These are phyloP conservation scores for Sarcophaga rosellei DNA, from an alignment of 2,888 invertebrate species.

Conservation along the genomic window DNA sequence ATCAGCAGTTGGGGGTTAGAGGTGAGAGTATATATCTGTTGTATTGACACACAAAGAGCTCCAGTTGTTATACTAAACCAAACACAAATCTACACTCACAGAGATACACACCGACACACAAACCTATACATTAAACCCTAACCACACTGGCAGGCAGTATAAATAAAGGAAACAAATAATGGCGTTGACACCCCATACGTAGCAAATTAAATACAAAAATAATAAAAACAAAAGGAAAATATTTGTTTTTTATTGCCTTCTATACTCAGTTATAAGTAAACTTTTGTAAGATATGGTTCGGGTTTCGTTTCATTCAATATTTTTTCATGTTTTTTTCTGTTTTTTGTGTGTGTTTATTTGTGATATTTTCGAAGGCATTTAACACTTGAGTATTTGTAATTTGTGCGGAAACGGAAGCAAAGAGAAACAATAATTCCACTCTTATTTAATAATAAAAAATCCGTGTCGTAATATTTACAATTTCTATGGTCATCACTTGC, in stretches of 20 bases:
- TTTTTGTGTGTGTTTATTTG: neutral
- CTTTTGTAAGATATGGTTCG: conserved; percentile 31
- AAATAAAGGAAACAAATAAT: neutral
- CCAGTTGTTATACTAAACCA: conserved; percentile 14
- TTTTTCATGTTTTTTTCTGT: neutral
- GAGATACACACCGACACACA: neutral
- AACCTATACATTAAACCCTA: neutral
- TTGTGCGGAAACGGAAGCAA: neutral
- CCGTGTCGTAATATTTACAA: too few relatives aligned
- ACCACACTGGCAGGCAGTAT: neutral
- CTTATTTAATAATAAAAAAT: too few relatives aligned
- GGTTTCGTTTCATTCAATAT: neutral
- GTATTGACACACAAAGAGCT: conserved; percentile 18
- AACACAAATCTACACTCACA: neutral
- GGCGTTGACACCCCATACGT: neutral
- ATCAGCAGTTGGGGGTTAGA: too few relatives aligned
- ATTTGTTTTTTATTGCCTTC: neutral
- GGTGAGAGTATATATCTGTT: neutral
- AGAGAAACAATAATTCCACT: neutral
- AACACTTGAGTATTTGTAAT: conserved; percentile 8
- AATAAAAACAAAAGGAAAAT: conserved; percentile 12
- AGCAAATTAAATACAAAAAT: neutral
- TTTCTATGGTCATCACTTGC: too few relatives aligned
- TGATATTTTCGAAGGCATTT: neutral
- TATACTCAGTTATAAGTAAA: conserved; percentile 35